Evolutionary conservation across 2,888 invertebrate genomes (phyloP), one percentile per base, ranked within the genome.

Genomic region (Laothoe populi): DNA sequence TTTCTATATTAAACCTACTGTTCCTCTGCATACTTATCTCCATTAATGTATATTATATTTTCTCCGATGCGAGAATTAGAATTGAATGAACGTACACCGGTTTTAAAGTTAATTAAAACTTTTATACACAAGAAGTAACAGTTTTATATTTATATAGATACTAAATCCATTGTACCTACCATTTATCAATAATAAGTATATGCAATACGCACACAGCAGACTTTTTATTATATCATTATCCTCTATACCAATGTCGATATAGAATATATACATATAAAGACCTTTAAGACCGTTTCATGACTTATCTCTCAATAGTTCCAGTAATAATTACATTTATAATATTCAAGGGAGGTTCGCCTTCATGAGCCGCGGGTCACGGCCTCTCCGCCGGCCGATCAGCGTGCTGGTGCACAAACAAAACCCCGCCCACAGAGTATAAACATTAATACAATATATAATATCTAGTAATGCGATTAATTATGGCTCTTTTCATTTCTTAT

Each of bases 301-400:
- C 16, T 53, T 53, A 53, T 53, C 53, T 10, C 19, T 19, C 19
- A 5, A 45, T 21, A 60, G 23, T 48, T 60, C 24, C 46, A 38
- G 53, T 53, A 53, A 53, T 53, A 16, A 61, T 61, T 45, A 31
- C 40, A 38, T 23, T 61, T 40, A 57, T 45, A 35, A 57, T 26
- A 44, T 61, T 40, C 19, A 19, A 42, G 21, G 19, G 57, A 61
- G 57, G 35, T 61, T 46, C 45, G 23, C 44, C 57, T 61, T 61
- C 13, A 61, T 45, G 21, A 57, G 57, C 57, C 61, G 61, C 61
- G 23, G 57, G 57, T 57, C 45, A 23, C 38, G 61, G 45, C 45
- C 59, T 26, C 21, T 31, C 26, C 44, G 59, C 31, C 31, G 45
- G 31, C 59, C 59, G 31, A 16, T 19, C 26, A 53, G 31, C 53